Percentiles rank a stretch among this genome's conserved stretches.
Evolutionary conservation across 2,888 invertebrate species (phyloP).

Genomic region (Arrhopalites spinosus): DNA sequence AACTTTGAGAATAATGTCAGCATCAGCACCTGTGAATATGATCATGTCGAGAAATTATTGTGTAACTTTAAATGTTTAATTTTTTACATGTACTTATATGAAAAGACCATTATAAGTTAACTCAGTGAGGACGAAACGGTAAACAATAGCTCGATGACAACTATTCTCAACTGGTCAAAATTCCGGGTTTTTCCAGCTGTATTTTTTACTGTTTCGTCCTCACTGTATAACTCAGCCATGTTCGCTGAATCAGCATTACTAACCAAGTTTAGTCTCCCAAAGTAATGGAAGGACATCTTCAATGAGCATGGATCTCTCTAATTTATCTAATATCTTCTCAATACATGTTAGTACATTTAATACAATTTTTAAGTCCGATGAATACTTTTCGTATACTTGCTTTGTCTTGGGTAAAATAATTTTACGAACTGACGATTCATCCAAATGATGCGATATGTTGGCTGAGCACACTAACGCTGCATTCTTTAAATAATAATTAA

Average conservation of each 20-base stretch:
- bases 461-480: conserved; percentile 86
- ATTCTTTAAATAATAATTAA: conserved; percentile 65
- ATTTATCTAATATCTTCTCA: conserved; percentile 78
- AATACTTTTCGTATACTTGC: conserved; percentile 51
- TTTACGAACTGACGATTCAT: conserved; percentile 77
- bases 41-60: no score
- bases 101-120: no score
- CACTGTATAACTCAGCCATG: no score
- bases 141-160: no score
- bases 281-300: conserved; percentile 89
- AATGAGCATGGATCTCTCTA: conserved; percentile 85
- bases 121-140: no score
- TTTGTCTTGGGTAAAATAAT: conserved; percentile 66
- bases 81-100: no score
- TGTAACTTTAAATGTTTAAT: no score
- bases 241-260: no score
- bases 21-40: no score
- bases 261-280: conserved; percentile 81
- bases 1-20: conserved; percentile 84
- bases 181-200: no score
- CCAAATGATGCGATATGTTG: conserved; percentile 81
- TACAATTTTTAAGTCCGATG: conserved; percentile 74
- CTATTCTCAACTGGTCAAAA: no score
- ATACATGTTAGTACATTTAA: conserved; percentile 77
- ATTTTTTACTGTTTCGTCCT: no score